phyloP scores from a whole-genome alignment of 2,888 invertebrate species.

The Alentia gelatinosa region DNA sequence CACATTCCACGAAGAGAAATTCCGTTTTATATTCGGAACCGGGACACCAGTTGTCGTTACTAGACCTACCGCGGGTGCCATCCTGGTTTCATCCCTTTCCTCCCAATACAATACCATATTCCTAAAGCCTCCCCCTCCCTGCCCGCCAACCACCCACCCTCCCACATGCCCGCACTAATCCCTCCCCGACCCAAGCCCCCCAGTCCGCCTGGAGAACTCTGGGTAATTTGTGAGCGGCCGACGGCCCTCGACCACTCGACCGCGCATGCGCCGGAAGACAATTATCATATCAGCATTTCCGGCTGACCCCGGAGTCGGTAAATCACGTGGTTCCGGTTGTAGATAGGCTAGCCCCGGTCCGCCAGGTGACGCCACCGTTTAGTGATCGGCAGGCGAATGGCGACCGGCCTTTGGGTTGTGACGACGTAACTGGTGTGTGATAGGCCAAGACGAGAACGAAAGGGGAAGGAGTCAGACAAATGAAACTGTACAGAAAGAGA shows the following conservation, averaged over 20 bases:
- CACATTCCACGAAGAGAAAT: no score
- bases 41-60: no score
- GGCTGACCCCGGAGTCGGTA: constrained; percentile 20
- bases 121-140: background rate
- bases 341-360: background rate
- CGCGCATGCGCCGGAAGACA: constrained; percentile 40
- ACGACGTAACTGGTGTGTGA: background rate
- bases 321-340: background rate
- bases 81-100: no score
- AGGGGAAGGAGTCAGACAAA: background rate
- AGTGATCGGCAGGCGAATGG: background rate
- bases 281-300: constrained; percentile 51
- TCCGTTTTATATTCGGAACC: no score
- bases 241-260: background rate
- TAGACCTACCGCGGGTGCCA: no score
- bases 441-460: background rate
- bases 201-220: background rate
- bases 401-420: background rate
- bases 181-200: background rate
- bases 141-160: background rate
- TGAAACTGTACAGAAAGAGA: background rate
- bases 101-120: background rate
- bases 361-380: background rate
- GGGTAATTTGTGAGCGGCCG: background rate
- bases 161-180: background rate